Conservation (phyloP, 2,113 vertebrate species). For the Ardeotis arabs region DNA sequence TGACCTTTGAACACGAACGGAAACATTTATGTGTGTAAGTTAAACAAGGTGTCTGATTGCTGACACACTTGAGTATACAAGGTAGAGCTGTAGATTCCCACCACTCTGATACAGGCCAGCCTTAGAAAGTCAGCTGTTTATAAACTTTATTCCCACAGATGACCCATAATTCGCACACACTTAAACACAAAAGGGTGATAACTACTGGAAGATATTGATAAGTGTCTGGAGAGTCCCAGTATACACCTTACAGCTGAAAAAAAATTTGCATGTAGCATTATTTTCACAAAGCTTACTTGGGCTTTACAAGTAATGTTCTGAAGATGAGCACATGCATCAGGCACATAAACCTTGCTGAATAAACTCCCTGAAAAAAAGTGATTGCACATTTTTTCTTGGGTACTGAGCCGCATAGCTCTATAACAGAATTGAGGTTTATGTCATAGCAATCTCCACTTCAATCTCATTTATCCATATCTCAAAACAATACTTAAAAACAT, state of each 20-base stretch:
- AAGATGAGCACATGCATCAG: not conserved
- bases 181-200: not conserved
- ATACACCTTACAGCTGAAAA: fast-evolving
- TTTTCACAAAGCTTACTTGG: not conserved
- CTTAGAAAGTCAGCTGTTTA: not conserved
- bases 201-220: not conserved
- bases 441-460: not conserved
- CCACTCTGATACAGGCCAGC: not conserved
- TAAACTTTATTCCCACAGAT: not conserved
- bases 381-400: not conserved
- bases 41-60: not conserved
- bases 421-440: not conserved
- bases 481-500: not conserved
- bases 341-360: not conserved
- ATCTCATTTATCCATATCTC: not conserved
- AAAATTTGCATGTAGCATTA: not conserved
- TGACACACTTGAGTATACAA: not conserved
- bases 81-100: not conserved
- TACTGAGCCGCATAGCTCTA: not conserved
- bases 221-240: not conserved
- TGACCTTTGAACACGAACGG: not conserved
- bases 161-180: not conserved
- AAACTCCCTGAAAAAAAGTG: not conserved
- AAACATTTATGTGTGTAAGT: not conserved
- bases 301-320: not conserved